These are phyloP conservation scores for Tetranychus piercei DNA, from an alignment of 2,888 invertebrate genomes.

Conservation along the genomic window DNA sequence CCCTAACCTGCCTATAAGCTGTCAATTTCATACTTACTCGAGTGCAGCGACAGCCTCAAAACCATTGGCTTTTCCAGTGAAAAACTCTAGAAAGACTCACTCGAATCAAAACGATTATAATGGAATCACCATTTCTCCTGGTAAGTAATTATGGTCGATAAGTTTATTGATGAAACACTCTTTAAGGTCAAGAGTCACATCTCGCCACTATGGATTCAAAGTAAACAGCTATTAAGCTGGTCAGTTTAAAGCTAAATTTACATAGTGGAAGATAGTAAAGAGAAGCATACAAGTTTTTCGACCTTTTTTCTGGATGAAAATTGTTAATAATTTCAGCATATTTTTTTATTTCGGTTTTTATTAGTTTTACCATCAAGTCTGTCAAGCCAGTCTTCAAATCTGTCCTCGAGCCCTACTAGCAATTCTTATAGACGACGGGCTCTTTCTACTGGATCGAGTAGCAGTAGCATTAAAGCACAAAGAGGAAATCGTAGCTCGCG, in stretches of 20 bases:
- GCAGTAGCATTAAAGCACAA: background rate
- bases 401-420: background rate
- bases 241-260: no score
- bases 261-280: no score
- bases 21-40: conserved; percentile 20
- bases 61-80: background rate
- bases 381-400: background rate
- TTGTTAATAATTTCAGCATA: background rate
- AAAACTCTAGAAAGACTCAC: background rate
- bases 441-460: background rate
- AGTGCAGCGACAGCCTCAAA: background rate
- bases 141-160: no score
- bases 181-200: no score
- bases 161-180: no score
- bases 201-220: no score
- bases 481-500: background rate
- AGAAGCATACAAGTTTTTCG: no score
- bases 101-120: conserved; percentile 1
- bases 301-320: no score
- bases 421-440: conserved; percentile 5
- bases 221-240: no score
- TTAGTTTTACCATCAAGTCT: background rate
- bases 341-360: background rate
- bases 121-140: background rate
- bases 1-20: conserved; percentile 20